These are phyloP conservation scores for Zosterops lateralis DNA, from an alignment of 2,113 vertebrate species.

Conservation along the genomic window DNA sequence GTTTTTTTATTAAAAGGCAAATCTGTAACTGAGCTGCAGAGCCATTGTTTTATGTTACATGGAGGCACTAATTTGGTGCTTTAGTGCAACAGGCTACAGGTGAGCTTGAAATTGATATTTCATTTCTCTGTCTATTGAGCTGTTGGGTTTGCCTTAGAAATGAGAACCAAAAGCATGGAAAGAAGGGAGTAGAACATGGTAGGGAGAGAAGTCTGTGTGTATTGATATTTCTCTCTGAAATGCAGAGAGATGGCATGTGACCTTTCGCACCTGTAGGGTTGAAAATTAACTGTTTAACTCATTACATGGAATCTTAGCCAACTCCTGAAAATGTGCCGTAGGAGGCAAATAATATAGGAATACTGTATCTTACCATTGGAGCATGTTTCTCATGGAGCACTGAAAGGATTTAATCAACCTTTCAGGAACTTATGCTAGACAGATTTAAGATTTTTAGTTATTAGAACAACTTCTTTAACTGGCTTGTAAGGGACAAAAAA, in stretches of 20 bases:
- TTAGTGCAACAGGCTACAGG: conserved; percentile 26
- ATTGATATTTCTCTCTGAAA: conserved; percentile 10
- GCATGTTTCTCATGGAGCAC: not conserved
- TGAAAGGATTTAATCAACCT: not conserved
- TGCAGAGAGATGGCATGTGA: not conserved
- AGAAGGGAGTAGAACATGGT: not conserved
- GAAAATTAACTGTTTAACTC: not conserved
- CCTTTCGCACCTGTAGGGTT: not conserved
- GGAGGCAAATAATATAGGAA: not conserved
- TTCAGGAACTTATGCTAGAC: not conserved
- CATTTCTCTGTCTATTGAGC: not conserved
- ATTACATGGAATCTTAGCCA: not conserved
- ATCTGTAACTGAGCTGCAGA: conserved; percentile 58
- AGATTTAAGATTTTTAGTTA: not conserved
- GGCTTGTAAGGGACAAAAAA: not conserved
- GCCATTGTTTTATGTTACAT: conserved; percentile 37
- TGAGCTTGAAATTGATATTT: conserved; percentile 40
- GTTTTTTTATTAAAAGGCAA: conserved; percentile 72
- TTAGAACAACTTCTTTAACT: not conserved
- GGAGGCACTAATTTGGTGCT: conserved; percentile 32
- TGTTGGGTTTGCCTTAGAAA: not conserved
- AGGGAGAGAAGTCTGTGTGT: not conserved
- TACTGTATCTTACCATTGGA: not conserved
- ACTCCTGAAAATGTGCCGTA: not conserved
- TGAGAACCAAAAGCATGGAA: not conserved